Evolutionary conservation across 2,113 vertebrate genomes (phyloP), one percentile per base, ranked within the genome.

Genomic region (Tapirus terrestris): DNA sequence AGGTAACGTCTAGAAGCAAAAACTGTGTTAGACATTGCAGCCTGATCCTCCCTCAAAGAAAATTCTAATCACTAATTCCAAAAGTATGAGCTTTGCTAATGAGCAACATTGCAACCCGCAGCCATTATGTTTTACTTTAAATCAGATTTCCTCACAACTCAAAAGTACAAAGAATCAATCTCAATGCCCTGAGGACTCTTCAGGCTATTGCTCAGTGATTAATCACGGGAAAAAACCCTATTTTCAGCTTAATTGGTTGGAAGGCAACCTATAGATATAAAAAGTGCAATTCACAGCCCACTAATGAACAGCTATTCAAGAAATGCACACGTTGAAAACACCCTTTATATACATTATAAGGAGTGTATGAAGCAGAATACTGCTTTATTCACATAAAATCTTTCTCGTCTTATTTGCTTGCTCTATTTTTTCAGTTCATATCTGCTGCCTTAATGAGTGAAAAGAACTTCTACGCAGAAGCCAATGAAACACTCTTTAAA

Each of bases 181-280:
- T 96, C 90, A 81, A 14, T 73, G 56, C 91, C 85, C 82, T 10
- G 60, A 93, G 96, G 93, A 85, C 80, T 81, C 70, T 83, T 79
- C 9, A 92, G 86, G 43, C 61, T 93, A 83, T 82, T 81, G 29
- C 86, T 86, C 58, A 84, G 89, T 10, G 31, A 95, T 91, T 92
- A 94, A 95, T 93, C 76, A 81, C 68, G 18, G 39, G 51, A 0
- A 56, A 6, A 80, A 17, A 36, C 6, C 2, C n/a, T 23, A 58
- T 95, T 96, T 97, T 97, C 70, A 94, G 58, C 25, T 92, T 96
- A 97, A 97, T 95, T 94, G 87, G 63, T 45, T 92, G 67, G 88
- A 96, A 68, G 53, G 17, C 65, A 96, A 82, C 10, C 25, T 95
- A 82, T 13, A 95, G 45, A 45, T 45, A 73, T 63, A 53, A 94